Base-by-base conservation (phyloP, 2,888 invertebrate genomes). In the Caenorhabditis imperialis region DNA sequence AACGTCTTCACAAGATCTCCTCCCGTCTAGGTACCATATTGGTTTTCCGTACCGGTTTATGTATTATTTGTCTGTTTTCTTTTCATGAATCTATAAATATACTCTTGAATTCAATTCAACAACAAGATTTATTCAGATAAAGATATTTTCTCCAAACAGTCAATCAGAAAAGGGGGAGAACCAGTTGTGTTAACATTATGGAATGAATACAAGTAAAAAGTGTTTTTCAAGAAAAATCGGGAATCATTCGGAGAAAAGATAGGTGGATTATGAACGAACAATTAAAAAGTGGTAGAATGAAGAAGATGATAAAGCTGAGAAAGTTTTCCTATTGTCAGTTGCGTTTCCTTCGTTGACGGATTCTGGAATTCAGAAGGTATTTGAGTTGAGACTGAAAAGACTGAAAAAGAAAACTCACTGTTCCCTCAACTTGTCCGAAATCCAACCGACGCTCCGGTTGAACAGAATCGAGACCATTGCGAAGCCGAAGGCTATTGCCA, bases 321-420 rank as follows among this genome's bases (percentile, higher is more conserved):
- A 37, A 27, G 25, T 12, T 7, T 37, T 8, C 18, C 27, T 25
- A 25, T 37, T 14, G 33, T 18, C 5, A 12, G 18, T 33, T 57
- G 14, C 55, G 50, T 35, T 72, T 72, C n/a, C 63, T 57, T n/a
- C 51, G 35, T 58, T 72, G 71, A 37, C 71, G 57, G 0, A 72
- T 50, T 58, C 71, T 72, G 71, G 38, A 72, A 63, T 33, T 20
- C 33, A 6, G 25, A 5, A 10, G 33, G 37, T 44, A 16, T 45
- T 3, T 20, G 22, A 22, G 12, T 55, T 38, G n/a, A 33, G 12
- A 42, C 10, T 18, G 16, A 14, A 8, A 16, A 22, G 16, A 20
- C 27, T 38, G 23, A 6, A 27, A 35, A 16, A 8, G 23, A 42
- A 44, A 23, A 38, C 71, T 51, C 12, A 72, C 72, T 54, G 37